Conservation (phyloP, 2,113 vertebrate species). For the Carassius carassius region DNA sequence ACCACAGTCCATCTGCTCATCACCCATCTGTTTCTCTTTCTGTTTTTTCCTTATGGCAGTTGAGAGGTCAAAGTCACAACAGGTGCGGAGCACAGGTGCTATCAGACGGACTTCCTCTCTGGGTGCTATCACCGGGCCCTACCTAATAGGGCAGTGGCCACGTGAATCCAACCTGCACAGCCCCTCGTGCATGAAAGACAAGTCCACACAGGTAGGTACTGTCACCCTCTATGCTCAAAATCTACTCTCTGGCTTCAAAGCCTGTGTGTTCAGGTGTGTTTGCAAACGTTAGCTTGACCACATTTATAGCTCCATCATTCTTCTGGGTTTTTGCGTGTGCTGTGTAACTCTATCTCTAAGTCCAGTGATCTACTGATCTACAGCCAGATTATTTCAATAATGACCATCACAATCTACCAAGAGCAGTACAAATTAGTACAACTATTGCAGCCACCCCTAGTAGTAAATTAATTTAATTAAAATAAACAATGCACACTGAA, state of each 20-base stretch:
- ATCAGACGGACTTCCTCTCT: conserved; percentile 86
- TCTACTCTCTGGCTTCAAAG: neutral
- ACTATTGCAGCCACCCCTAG: no score
- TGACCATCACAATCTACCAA: neutral
- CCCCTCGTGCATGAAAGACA: conserved; percentile 91
- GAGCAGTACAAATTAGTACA: no score
- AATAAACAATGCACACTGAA: no score
- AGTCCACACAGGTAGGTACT: conserved; percentile 87
- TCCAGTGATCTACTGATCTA: neutral
- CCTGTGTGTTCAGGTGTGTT: conserved; percentile 33
- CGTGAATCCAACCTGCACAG: conserved; percentile 84
- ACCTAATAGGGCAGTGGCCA: conserved; percentile 93
- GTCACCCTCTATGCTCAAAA: neutral
- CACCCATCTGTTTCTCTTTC: conserved; percentile 15
- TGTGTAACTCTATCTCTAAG: conserved; percentile 4
- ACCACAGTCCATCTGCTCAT: neutral
- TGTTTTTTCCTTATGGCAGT: conserved; percentile 72
- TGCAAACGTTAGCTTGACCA: neutral
- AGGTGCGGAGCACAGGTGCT: conserved; percentile 78
- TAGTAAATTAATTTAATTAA: no score
- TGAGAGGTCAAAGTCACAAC: conserved; percentile 85
- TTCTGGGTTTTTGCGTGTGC: neutral
- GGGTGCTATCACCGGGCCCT: conserved; percentile 88
- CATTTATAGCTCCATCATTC: neutral
- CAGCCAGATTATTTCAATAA: neutral